A percentile compares a stretch with the other conserved stretches of the same genome.
These are phyloP conservation scores for Chouioia cunea DNA, from an alignment of 2,888 invertebrate genomes.

Conservation along the genomic window DNA sequence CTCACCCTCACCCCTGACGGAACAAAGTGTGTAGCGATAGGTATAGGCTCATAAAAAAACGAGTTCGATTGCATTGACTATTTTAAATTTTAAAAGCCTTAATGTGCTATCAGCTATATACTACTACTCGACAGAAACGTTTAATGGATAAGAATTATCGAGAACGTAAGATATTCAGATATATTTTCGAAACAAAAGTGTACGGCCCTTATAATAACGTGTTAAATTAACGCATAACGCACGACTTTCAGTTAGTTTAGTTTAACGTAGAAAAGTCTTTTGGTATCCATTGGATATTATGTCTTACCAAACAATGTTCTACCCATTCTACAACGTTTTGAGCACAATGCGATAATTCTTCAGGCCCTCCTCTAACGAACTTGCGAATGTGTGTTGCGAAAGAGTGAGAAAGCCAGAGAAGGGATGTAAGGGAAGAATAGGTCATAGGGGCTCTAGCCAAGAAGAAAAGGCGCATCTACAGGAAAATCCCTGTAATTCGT, in stretches of 20 bases:
- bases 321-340: no score
- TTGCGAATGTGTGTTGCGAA: slow-evolving; percentile 16
- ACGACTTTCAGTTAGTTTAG: no score
- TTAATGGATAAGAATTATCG: slow-evolving; percentile 9
- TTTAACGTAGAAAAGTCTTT: no score
- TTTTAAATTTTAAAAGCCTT: slow-evolving; percentile 47
- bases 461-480: slow-evolving; percentile 21
- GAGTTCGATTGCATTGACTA: slow-evolving; percentile 4
- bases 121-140: slow-evolving; percentile 10
- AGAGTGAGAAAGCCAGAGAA: slow-evolving; percentile 5
- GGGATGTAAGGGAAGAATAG: slow-evolving; percentile 9
- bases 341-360: neutral
- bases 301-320: no score
- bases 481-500: slow-evolving; percentile 49
- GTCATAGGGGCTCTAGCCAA: no score
- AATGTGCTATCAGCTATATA: slow-evolving; percentile 18
- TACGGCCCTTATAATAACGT: no score
- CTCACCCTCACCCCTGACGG: neutral
- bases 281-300: no score
- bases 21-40: slow-evolving; percentile 1
- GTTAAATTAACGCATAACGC: no score
- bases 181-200: no score
- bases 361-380: slow-evolving; percentile 12
- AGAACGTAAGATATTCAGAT: no score
- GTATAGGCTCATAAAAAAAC: neutral